Percentiles rank a stretch among this genome's conserved stretches.
Evolutionary conservation across 2,113 vertebrate genomes (phyloP).

Genomic region (Gulo gulo): DNA sequence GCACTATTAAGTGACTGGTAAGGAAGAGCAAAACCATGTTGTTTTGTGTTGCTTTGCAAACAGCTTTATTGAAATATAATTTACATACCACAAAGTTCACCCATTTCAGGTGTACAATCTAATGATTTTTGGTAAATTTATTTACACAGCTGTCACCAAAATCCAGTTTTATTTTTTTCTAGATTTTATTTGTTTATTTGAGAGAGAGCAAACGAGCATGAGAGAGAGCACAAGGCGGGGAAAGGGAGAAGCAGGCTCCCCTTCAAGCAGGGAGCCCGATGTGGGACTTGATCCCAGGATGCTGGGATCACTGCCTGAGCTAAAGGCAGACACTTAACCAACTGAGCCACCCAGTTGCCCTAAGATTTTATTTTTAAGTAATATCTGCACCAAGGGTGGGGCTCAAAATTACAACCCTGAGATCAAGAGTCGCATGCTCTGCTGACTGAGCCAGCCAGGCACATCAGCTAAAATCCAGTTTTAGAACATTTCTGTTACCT

Average conservation of each 20-base stretch:
- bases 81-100: constrained; percentile 4
- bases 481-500: neutral
- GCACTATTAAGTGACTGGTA: neutral
- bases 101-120: neutral
- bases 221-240: neutral
- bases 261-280: neutral
- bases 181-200: neutral
- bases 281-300: neutral
- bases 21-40: neutral
- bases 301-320: neutral
- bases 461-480: neutral
- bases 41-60: neutral
- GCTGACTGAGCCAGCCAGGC: neutral
- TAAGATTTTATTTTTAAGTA: neutral
- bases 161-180: neutral
- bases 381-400: neutral
- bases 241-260: neutral
- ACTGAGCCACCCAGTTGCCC: neutral
- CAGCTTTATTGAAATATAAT: neutral
- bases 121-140: neutral
- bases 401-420: neutral
- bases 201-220: neutral
- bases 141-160: neutral
- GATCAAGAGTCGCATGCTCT: neutral
- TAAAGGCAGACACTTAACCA: neutral